Percentiles rank a stretch among this genome's conserved stretches.
Conservation (phyloP, 64 coral and sea anemone species). For the Montipora foliosa region DNA sequence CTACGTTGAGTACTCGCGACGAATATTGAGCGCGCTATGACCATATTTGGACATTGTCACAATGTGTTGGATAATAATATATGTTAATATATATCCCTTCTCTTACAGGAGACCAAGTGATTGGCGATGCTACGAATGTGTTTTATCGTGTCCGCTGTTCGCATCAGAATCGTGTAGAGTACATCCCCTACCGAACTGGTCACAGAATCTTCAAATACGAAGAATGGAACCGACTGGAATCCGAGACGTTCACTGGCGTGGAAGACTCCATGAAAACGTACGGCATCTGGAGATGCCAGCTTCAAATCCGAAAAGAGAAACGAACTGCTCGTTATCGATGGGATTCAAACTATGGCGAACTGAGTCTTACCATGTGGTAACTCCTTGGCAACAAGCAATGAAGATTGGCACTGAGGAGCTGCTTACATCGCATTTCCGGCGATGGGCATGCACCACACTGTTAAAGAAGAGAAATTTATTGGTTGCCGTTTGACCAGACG, state of each 20-base stretch:
- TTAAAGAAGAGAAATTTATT: too few relatives aligned
- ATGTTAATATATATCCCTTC: background rate
- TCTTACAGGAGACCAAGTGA: conserved; percentile 85
- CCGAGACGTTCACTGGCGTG: conserved; percentile 85
- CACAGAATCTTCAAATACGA: conserved; percentile 89
- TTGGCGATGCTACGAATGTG: conserved; percentile 76
- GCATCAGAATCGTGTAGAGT: conserved; percentile 60
- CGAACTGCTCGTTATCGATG: conserved; percentile 79
- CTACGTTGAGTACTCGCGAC: too few relatives aligned
- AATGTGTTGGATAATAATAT: too few relatives aligned
- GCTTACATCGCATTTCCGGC: background rate
- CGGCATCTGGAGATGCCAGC: conserved; percentile 82
- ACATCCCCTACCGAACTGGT: conserved; percentile 74
- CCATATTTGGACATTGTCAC: too few relatives aligned
- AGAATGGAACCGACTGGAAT: conserved; percentile 77
- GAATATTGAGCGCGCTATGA: too few relatives aligned
- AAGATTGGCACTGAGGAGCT: background rate
- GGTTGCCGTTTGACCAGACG: background rate
- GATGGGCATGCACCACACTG: background rate
- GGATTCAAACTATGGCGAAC: conserved; percentile 88
- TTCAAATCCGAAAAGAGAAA: conserved; percentile 84
- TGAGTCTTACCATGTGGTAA: conserved; percentile 93
- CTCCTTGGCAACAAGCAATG: background rate
- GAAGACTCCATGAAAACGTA: conserved; percentile 49
- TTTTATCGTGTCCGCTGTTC: conserved; percentile 78